Evolutionary conservation across 2,888 invertebrate genomes (phyloP), one percentile per base, ranked within the genome.

Genomic region (Caenorhabditis sp.): DNA sequence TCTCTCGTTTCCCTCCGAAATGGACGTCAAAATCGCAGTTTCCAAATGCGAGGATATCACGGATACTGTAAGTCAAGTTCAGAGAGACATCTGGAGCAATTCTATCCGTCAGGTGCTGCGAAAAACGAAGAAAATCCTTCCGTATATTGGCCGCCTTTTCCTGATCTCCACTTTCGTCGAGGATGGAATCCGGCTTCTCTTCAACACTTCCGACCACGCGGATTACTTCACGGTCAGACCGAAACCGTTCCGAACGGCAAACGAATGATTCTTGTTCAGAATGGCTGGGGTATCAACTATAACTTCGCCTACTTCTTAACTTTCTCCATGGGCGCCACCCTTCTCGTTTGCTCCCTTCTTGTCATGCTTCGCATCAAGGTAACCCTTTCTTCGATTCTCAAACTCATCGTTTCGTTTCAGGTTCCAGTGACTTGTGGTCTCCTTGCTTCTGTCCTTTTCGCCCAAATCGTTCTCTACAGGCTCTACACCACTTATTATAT

Each of bases 111-210:
- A 89, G 89, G 52, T 89, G 50, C 74, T 89, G 13, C 87, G 89
- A 11, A 79, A 82, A 55, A 87, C 88, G 26, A 86, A 88, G 65
- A 90, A 91, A 79, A 92, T 98, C 81, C 91, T 99, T 84, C 99
- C 99, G 27, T 96, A 96, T 83, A 92, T 96, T 85, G 98, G 98
- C 9, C 93, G 99, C 80, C 91, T 99, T 78, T 99, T 97, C 90
- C 93, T 99, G 77, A 95, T 99, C 89, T 95, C 96, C 86, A 99
- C 99, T 86, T 99, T 99, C 91, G 92, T 99, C 79, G 99, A 99
- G 91, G 99, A 99, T 92, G 99, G 99, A 0, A 92, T 99, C 73
- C 93, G 99, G 77, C 99, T 99, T 98, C 98, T 95, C 94, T 94
- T 95, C 89, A 99, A 99, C 89, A 91, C 89, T 89, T 89, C 78